Conservation (phyloP, 2,797 vertebrate genomes). For the Anableps anableps region DNA sequence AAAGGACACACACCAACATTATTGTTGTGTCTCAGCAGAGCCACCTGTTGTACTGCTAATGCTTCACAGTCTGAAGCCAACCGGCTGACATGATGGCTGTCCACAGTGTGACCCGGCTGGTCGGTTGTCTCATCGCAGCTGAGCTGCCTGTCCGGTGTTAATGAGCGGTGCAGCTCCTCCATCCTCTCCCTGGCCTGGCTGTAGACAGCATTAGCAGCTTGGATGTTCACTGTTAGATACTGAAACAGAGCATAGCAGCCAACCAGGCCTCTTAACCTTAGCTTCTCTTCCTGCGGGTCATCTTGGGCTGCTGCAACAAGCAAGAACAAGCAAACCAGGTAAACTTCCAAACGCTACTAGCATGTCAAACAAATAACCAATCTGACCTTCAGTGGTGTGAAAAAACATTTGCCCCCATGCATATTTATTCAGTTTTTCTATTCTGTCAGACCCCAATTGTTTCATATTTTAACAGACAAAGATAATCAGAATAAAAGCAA, state of each 20-base stretch:
- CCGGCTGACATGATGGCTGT: not conserved
- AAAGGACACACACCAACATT: conserved; percentile 84
- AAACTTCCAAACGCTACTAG: not conserved
- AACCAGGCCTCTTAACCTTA: conserved; percentile 68
- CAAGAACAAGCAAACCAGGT: not conserved
- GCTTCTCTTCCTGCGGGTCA: conserved; percentile 33
- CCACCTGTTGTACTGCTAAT: conserved; percentile 83
- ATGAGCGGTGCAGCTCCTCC: conserved; percentile 50
- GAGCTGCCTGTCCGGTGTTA: conserved; percentile 16
- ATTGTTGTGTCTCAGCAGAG: conserved; percentile 86
- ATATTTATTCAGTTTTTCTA: not conserved
- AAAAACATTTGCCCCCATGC: not conserved
- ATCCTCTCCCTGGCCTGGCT: conserved; percentile 73
- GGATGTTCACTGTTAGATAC: conserved; percentile 90
- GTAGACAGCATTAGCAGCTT: conserved; percentile 83
- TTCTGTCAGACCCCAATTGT: not conserved
- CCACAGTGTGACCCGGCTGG: not conserved
- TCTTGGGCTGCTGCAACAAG: conserved; percentile 25
- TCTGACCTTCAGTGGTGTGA: not conserved
- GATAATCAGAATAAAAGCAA: not conserved
- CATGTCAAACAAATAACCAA: not conserved
- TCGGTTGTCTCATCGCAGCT: not conserved
- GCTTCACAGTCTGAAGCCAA: conserved; percentile 77
- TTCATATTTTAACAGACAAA: not conserved
- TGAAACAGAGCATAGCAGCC: conserved; percentile 92